Evolutionary conservation across 2,113 vertebrate species (phyloP).

Genomic region (Semicossyphus pulcher): DNA sequence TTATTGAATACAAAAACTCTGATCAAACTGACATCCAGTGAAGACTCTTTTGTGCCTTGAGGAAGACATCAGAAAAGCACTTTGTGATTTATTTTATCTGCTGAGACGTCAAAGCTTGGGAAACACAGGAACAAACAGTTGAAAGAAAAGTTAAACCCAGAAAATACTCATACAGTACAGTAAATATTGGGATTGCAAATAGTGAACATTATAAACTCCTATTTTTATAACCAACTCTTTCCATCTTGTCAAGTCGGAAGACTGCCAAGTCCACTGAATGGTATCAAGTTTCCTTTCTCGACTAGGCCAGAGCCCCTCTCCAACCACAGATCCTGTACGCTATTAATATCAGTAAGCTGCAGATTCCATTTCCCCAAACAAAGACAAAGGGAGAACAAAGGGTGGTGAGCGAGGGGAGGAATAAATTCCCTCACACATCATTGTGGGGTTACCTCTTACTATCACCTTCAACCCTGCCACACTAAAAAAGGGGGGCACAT

Average conservation of each 20-base stretch:
- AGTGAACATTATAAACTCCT: constrained; percentile 81
- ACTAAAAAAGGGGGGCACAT: background rate
- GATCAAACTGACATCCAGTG: constrained; percentile 38
- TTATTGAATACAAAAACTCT: constrained; percentile 50
- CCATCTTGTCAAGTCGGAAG: constrained; percentile 78
- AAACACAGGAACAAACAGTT: background rate
- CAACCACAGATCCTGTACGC: constrained; percentile 87
- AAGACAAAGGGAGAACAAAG: constrained; percentile 75
- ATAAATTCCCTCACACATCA: constrained; percentile 49
- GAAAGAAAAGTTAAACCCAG: constrained; percentile 9
- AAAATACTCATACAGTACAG: constrained; percentile 27
- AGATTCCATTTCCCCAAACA: constrained; percentile 88
- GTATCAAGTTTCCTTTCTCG: constrained; percentile 86
- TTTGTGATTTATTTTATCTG: constrained; percentile 31
- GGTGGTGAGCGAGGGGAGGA: constrained; percentile 58
- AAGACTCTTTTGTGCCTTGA: background rate
- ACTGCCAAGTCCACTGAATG: constrained; percentile 80
- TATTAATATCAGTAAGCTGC: constrained; percentile 92
- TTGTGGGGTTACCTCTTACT: constrained; percentile 44
- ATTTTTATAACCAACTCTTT: constrained; percentile 79
- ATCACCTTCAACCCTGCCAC: constrained; percentile 38
- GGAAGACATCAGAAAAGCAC: no score
- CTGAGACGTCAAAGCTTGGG: constrained; percentile 2
- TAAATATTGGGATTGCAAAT: no score
- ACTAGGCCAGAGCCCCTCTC: constrained; percentile 74